Base-by-base conservation (phyloP, 2,888 invertebrate species). In the Cordilura impudica region DNA sequence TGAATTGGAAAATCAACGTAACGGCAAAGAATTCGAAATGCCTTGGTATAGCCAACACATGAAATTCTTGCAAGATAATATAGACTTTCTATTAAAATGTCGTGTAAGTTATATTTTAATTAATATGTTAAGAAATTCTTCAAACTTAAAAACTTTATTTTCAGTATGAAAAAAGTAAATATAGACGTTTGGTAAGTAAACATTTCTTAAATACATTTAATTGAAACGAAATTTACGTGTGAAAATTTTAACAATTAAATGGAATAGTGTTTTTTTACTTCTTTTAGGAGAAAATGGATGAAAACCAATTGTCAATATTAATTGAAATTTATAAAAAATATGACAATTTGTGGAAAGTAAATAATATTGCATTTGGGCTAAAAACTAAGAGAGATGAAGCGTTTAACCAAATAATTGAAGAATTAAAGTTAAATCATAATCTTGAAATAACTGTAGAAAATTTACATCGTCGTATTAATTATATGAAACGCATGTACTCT, bases 401-500 rank as follows among this genome's bases (percentile, higher is more conserved):
- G 47, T 67, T 66, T 54, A 10, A 7, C 2, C 39, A 39, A 61
- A 77, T 77, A 8, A 53, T 53, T 35, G 71, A 77, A 10, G 31
- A 43, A n/a, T 21, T 77, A 66, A 77, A 67, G 23, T 18, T n/a
- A 18, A 35, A 77, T 8, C 18, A 39, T n/a, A 16, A 61, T 16
- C 31, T 26, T 14, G 29, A 26, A n/a, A 49, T 77, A 7, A 61
- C 29, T 6, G n/a, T 77, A 47, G 66, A 67, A 4, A 66, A 61
- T 49, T 60, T 77, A 7, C 71, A 67, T 21, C 58, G 71, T n/a
- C 77, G 71, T 8, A 65, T 77, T 0, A 72, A 77, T 35, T 67
- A 77, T 56, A 21, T 77, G 21, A 77, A 77, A 56, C 72, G 71
- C 21, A 35, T 77, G 14, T 77, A 77, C 53, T 72, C 66, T 0